A percentile compares a stretch with the other conserved stretches of the same genome.
Conservation (phyloP, 2,113 vertebrate genomes). For the Orcinus orca region DNA sequence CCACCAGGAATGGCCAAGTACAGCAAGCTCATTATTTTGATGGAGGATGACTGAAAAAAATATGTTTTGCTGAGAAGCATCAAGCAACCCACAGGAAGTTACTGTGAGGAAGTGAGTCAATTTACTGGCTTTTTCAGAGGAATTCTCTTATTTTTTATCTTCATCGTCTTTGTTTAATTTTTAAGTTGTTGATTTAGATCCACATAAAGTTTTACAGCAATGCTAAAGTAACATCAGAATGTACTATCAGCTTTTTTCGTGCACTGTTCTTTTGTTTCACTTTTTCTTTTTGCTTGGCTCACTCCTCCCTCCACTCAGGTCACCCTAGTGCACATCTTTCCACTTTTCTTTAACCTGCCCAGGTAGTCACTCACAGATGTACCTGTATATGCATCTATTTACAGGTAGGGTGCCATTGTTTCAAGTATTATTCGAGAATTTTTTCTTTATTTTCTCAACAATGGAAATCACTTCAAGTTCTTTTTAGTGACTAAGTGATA, state of each 20-base stretch:
- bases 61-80: background rate
- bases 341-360: background rate
- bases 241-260: background rate
- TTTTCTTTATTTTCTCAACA: background rate
- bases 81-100: background rate
- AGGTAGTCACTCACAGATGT: background rate
- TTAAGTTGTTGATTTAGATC: background rate
- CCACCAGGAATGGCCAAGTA: background rate
- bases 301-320: background rate
- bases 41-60: background rate
- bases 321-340: background rate
- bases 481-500: conserved; percentile 12
- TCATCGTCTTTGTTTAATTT: background rate
- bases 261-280: background rate
- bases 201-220: background rate
- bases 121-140: background rate
- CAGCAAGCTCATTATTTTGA: background rate
- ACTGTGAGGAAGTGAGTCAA: background rate
- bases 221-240: background rate
- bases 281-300: background rate
- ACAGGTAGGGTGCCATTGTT: background rate
- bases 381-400: background rate
- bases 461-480: background rate
- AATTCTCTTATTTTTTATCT: background rate
- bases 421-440: background rate